Conservation (phyloP, 2,888 invertebrate species). For the Ornithoptera alexandrae region DNA sequence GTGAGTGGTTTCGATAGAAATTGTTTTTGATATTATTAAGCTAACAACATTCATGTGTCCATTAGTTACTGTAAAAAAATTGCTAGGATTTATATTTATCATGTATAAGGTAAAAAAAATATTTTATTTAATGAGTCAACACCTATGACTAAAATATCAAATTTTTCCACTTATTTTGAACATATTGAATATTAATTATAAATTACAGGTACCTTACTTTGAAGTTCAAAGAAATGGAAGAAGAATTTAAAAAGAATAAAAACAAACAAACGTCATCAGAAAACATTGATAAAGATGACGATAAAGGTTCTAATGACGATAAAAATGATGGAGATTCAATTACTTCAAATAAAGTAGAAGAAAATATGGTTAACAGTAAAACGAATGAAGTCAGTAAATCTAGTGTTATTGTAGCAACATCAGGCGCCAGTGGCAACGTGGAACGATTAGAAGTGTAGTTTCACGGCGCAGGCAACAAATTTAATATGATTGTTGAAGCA, state of each 20-base stretch:
- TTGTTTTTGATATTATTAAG: no score
- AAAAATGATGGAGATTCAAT: slow-evolving; percentile 13
- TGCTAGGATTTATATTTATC: no score
- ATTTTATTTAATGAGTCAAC: no score
- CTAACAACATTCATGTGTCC: no score
- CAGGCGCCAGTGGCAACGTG: slow-evolving; percentile 68
- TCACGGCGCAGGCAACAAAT: not conserved
- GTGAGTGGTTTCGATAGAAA: slow-evolving; percentile 63
- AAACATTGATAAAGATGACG: slow-evolving; percentile 49
- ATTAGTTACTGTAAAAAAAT: no score
- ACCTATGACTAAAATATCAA: no score
- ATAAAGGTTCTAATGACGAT: slow-evolving; percentile 43
- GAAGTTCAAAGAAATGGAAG: slow-evolving; percentile 93
- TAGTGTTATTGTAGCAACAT: slow-evolving; percentile 62
- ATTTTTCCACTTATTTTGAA: no score
- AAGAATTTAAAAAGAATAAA: slow-evolving; percentile 86
- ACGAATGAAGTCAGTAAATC: slow-evolving; percentile 52
- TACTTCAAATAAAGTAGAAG: slow-evolving; percentile 31
- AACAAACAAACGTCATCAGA: slow-evolving; percentile 51
- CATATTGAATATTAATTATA: not conserved
- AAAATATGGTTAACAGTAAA: slow-evolving; percentile 35
- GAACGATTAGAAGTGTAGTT: slow-evolving; percentile 55
- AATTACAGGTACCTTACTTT: slow-evolving; percentile 85
- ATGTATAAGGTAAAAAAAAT: no score
- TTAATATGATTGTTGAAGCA: not conserved